Evolutionary conservation across 2,113 vertebrate species (phyloP), one percentile per base, ranked within the genome.

Genomic region (Pipra filicauda): DNA sequence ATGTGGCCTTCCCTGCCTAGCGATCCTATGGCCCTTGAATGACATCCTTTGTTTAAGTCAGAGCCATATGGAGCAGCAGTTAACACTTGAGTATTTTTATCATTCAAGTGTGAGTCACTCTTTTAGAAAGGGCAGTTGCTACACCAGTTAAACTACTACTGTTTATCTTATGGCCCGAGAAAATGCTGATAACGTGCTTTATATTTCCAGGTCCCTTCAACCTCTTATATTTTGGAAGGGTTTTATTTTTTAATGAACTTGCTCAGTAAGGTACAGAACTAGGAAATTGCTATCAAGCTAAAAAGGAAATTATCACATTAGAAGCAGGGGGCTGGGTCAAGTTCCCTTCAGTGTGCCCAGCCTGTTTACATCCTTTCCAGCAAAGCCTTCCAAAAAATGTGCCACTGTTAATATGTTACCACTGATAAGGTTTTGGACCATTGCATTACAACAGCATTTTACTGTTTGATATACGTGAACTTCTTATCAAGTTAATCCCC

Each of bases 241-340:
- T 22, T 23, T 74, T 65, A 5, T 65, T 89, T 81, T 78, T 37
- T 9, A 86, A 89, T 58, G 88, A 54, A 51, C 78, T 70, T 48
- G 33, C 64, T 94, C 51, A 31, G 35, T 83, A 95, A 95, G 39
- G 81, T 80, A 97, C 66, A 62, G 87, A 92, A 88, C 51, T 89
- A 91, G 92, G 94, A 97, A 97, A 94, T n/a, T 59, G n/a, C 54
- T 97, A 94, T 96, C 81, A 85, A 82, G 43, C 90, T 94, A 54
- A 95, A 96, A 93, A 96, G 89, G 90, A 97, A 97, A 97, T 95
- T 96, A 96, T 93, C 86, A 44, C 93, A 96, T 84, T 96, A 93
- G 73, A 85, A 85, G n/a, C 93, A 89, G 84, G 11, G 76, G n/a
- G n/a, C 70, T 59, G 66, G 51, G 80, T 96, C 96, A 96, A 93